These are phyloP conservation scores for Caloenas nicobarica DNA, from an alignment of 2,113 vertebrate genomes.

Conservation along the genomic window DNA sequence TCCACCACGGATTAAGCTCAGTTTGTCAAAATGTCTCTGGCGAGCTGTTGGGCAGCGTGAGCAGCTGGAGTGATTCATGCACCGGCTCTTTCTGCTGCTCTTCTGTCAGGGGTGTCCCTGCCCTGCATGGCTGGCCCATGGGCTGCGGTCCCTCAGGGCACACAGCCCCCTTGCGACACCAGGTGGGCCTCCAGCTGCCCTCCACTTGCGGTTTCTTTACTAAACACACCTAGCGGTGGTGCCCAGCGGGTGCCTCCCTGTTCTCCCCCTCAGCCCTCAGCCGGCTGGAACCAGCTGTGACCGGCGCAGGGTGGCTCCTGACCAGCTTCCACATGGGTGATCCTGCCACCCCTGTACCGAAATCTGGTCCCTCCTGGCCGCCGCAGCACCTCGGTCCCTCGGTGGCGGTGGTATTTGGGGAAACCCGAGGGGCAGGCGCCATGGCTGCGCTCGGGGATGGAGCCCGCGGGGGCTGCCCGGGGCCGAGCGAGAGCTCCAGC, in stretches of 20 bases:
- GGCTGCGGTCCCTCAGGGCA: fast-evolving
- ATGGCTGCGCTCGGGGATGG: fast-evolving
- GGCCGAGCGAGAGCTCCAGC: not conserved
- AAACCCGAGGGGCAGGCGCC: not conserved
- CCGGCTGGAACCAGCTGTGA: too few relatives aligned
- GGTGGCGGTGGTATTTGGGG: not conserved
- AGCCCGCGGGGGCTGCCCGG: fast-evolving
- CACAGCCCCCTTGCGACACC: not conserved
- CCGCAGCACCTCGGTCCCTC: not conserved
- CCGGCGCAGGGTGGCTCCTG: not conserved
- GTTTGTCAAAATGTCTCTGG: not conserved
- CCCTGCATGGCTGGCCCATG: too few relatives aligned
- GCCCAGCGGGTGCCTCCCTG: not conserved
- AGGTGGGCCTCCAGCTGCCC: not conserved
- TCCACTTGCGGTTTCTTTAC: not conserved
- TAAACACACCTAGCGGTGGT: fast-evolving
- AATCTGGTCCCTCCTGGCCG: not conserved
- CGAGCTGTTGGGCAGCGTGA: not conserved
- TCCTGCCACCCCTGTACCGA: not conserved
- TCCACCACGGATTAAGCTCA: not conserved
- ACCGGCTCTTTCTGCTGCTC: not conserved
- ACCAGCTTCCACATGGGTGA: fast-evolving
- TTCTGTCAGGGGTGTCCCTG: not conserved
- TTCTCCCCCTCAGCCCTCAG: not conserved
- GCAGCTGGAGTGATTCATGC: not conserved